A percentile compares a stretch with the other conserved stretches of the same genome.
These are phyloP conservation scores for Nibea coibor DNA, from an alignment of 2,113 vertebrate genomes.

Conservation along the genomic window DNA sequence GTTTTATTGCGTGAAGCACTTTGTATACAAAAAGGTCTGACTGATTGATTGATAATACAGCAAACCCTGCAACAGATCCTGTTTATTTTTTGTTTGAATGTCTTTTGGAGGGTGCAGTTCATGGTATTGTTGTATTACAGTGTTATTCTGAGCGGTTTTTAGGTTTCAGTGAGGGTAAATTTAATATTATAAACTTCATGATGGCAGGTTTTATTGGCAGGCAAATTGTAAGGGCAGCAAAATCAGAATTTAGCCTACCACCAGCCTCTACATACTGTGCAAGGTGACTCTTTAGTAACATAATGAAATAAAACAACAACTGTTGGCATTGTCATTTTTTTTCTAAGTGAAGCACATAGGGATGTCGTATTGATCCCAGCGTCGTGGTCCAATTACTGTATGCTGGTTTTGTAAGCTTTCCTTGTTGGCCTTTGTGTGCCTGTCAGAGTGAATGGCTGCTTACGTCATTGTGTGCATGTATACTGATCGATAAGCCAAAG, in stretches of 20 bases:
- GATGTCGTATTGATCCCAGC: conserved; percentile 56
- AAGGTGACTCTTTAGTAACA: conserved; percentile 39
- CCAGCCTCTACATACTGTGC: not conserved
- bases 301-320: conserved; percentile 34
- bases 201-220: not conserved
- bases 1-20: too few relatives aligned
- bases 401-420: conserved; percentile 54
- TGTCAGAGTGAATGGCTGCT: conserved; percentile 58
- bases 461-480: conserved; percentile 60
- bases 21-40: too few relatives aligned
- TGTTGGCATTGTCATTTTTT: conserved; percentile 30
- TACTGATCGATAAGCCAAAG: conserved; percentile 65
- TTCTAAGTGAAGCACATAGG: conserved; percentile 13
- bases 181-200: not conserved
- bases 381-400: conserved; percentile 46
- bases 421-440: conserved; percentile 49
- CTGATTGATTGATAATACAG: too few relatives aligned
- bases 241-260: not conserved
- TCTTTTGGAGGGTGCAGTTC: not conserved
- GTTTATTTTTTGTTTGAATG: not conserved
- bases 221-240: not conserved
- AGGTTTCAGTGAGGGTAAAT: not conserved
- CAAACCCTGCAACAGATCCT: not conserved
- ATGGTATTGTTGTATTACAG: not conserved
- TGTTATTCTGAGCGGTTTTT: not conserved